Percentiles rank a stretch among this genome's conserved stretches.
phyloP scores from a whole-genome alignment of 2,797 vertebrate genomes.

The Thamnophis elegans region DNA sequence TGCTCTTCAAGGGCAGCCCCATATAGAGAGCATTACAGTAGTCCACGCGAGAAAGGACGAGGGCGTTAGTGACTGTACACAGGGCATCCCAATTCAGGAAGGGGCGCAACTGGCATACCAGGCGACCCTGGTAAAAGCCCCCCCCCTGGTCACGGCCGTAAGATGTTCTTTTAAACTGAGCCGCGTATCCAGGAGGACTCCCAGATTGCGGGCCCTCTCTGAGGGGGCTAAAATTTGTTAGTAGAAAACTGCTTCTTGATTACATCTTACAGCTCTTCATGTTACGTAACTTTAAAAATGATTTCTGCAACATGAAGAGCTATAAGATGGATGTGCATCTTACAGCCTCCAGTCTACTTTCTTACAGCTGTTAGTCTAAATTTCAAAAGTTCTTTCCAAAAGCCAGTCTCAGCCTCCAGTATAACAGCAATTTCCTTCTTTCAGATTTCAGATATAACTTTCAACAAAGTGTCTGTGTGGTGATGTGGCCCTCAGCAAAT shows the following conservation, averaged over 20 bases:
- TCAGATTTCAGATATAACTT: background rate
- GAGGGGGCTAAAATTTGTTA: no score
- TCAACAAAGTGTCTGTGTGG: background rate
- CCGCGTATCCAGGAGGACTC: no score
- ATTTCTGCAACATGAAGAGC: background rate
- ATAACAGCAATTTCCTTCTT: background rate
- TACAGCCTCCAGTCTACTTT: background rate
- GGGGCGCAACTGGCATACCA: no score
- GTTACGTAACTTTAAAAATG: background rate
- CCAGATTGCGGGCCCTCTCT: no score
- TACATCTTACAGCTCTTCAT: background rate
- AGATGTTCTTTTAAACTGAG: no score
- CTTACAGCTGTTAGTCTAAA: background rate
- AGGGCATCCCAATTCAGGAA: no score
- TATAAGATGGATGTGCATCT: conserved; percentile 17
- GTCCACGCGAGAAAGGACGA: no score
- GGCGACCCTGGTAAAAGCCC: no score
- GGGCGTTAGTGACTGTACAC: no score
- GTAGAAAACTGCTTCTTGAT: background rate
- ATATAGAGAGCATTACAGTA: no score
- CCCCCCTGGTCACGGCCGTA: no score
- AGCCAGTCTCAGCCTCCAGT: background rate
- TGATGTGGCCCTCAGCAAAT: background rate
- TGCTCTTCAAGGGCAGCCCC: no score
- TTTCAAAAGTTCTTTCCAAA: background rate